Evolutionary conservation across 2,113 vertebrate genomes (phyloP).

Genomic region (Osmerus mordax): DNA sequence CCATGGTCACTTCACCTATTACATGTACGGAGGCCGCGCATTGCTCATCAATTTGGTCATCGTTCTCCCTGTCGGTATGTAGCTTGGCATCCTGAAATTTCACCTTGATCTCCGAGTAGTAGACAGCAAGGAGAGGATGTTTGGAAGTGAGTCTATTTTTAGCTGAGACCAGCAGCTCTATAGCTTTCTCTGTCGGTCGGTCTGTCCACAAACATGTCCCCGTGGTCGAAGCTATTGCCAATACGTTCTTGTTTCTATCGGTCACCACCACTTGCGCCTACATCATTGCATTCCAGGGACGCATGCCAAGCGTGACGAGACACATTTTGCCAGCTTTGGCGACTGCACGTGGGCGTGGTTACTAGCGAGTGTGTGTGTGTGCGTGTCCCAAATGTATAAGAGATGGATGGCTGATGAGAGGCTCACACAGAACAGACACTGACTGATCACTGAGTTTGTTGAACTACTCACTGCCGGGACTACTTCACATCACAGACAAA

Average conservation of each 20-base stretch:
- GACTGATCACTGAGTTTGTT: conserved; percentile 1
- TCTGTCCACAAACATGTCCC: too few relatives aligned
- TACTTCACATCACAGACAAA: conserved; percentile 5
- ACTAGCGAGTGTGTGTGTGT: too few relatives aligned
- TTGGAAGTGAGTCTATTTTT: neutral
- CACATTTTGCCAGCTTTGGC: neutral
- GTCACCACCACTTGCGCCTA: neutral
- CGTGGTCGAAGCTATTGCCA: too few relatives aligned
- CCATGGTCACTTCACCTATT: too few relatives aligned
- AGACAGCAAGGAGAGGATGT: neutral
- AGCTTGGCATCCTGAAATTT: neutral
- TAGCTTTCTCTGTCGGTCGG: too few relatives aligned
- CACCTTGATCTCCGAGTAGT: neutral
- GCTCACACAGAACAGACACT: conserved; percentile 1
- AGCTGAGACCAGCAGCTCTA: neutral
- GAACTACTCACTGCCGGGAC: neutral
- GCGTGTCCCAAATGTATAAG: conserved; percentile 12
- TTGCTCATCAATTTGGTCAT: neutral
- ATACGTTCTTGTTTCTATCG: neutral
- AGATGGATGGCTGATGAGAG: neutral
- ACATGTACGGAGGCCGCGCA: neutral
- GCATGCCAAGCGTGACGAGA: conserved; percentile 10
- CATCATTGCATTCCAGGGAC: conserved; percentile 2
- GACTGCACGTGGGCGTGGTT: too few relatives aligned
- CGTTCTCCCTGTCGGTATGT: neutral